phyloP scores from a whole-genome alignment of 2,888 invertebrate genomes.

The Drosophila anomalipes region DNA sequence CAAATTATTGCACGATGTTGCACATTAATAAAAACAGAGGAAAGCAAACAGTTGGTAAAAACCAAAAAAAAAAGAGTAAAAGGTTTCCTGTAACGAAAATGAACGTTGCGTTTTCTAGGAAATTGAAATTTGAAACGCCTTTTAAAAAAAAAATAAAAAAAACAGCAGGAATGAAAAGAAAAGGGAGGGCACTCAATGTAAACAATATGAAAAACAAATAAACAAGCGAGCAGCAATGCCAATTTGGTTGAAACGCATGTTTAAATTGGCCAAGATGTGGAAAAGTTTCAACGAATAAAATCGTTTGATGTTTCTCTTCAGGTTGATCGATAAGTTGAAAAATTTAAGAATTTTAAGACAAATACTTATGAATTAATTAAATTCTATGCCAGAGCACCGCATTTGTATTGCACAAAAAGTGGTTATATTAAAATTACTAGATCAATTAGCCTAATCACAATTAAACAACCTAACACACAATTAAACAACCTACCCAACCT shows the following conservation, averaged over 20 bases:
- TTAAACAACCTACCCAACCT: neutral
- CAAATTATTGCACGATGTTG: slow-evolving; percentile 75
- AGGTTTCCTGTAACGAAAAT: slow-evolving; percentile 25
- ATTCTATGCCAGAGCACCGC: neutral
- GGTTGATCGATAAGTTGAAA: neutral
- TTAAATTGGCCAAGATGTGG: neutral
- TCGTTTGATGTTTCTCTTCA: neutral
- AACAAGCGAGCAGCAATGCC: slow-evolving; percentile 10
- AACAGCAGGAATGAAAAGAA: neutral
- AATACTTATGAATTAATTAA: neutral
- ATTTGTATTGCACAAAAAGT: neutral
- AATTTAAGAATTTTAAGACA: neutral
- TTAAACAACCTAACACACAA: slow-evolving; percentile 1
- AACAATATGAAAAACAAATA: slow-evolving; percentile 18
- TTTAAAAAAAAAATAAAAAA: slow-evolving; percentile 7
- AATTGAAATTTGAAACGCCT: slow-evolving; percentile 50
- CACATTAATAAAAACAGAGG: slow-evolving; percentile 63
- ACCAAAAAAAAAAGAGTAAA: slow-evolving; percentile 2
- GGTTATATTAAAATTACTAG: neutral
- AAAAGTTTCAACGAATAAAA: neutral
- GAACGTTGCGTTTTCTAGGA: slow-evolving; percentile 51
- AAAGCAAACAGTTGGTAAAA: slow-evolving; percentile 17
- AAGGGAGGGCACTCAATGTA: slow-evolving; percentile 5
- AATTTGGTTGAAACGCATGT: neutral
- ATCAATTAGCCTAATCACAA: slow-evolving; percentile 32